These are phyloP conservation scores for Hemicentrotus pulcherrimus DNA, from an alignment of 35 echinoderm and acorn worm genomes.

Conservation along the genomic window DNA sequence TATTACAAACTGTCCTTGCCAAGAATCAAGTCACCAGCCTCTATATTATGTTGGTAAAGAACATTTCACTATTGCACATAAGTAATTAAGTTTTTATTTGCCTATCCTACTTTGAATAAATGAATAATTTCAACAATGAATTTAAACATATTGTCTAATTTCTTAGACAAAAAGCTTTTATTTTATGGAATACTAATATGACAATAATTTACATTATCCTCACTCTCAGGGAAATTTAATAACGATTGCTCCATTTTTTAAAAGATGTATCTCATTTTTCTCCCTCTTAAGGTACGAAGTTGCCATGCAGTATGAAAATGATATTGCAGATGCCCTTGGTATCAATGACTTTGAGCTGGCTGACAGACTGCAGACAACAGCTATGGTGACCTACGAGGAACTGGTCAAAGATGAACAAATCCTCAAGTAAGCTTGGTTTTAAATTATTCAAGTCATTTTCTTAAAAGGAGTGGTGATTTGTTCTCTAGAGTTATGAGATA, in stretches of 20 bases:
- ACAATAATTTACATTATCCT: background rate
- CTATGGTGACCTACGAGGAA: slow-evolving; percentile 49
- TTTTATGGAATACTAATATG: background rate
- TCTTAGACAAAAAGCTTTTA: background rate
- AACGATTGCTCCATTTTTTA: background rate
- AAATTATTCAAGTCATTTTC: background rate
- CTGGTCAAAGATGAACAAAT: slow-evolving; percentile 52
- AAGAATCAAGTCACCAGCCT: too few species aligned
- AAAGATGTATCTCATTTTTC: background rate
- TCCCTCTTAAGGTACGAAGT: slow-evolving; percentile 57
- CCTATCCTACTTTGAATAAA: background rate
- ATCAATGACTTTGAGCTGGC: slow-evolving; percentile 74
- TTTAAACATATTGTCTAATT: background rate
- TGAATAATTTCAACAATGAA: background rate
- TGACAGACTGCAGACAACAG: slow-evolving; percentile 60
- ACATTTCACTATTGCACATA: too few species aligned
- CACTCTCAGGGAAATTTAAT: background rate
- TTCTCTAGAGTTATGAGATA: too few species aligned
- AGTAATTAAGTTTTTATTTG: too few species aligned
- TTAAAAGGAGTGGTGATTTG: too few species aligned
- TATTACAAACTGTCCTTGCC: too few species aligned
- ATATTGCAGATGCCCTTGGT: slow-evolving; percentile 69
- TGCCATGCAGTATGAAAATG: slow-evolving; percentile 73
- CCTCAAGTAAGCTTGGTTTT: background rate
- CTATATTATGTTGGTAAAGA: too few species aligned